These are phyloP conservation scores for Etheostoma perlongum DNA, from an alignment of 2,797 vertebrate genomes.

Conservation along the genomic window DNA sequence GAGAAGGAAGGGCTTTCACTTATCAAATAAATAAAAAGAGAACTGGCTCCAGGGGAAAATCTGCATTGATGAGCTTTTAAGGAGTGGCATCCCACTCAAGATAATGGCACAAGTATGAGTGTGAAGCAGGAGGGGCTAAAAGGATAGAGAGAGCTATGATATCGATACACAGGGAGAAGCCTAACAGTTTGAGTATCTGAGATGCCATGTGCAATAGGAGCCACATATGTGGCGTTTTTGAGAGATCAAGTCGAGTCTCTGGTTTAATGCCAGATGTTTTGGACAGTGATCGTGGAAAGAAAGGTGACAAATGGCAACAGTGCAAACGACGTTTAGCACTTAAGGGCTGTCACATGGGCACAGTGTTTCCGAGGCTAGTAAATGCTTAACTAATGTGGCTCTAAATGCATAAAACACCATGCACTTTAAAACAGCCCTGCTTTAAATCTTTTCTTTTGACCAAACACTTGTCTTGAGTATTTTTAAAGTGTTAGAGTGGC, in stretches of 20 bases:
- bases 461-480: conserved; percentile 10
- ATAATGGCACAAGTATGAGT: conserved; percentile 35
- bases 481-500: conserved; percentile 1
- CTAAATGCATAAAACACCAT: conserved; percentile 13
- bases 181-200: conserved; percentile 30
- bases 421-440: conserved; percentile 15
- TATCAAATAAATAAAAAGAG: conserved; percentile 38
- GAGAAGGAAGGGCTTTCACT: conserved; percentile 47
- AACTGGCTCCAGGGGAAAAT: conserved; percentile 32
- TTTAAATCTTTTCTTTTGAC: background rate
- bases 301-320: conserved; percentile 55
- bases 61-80: conserved; percentile 64
- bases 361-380: conserved; percentile 19
- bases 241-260: conserved; percentile 45
- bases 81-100: conserved; percentile 51
- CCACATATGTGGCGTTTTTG: conserved; percentile 48
- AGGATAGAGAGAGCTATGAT: conserved; percentile 2
- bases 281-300: conserved; percentile 36
- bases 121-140: conserved; percentile 24
- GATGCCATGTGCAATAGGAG: conserved; percentile 56
- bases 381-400: conserved; percentile 17
- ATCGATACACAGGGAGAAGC: conserved; percentile 38
- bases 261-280: conserved; percentile 58
- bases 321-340: conserved; percentile 27
- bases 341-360: conserved; percentile 36